Base-by-base conservation (phyloP, 2,113 vertebrate genomes). In the Pteruthius melanotis region DNA sequence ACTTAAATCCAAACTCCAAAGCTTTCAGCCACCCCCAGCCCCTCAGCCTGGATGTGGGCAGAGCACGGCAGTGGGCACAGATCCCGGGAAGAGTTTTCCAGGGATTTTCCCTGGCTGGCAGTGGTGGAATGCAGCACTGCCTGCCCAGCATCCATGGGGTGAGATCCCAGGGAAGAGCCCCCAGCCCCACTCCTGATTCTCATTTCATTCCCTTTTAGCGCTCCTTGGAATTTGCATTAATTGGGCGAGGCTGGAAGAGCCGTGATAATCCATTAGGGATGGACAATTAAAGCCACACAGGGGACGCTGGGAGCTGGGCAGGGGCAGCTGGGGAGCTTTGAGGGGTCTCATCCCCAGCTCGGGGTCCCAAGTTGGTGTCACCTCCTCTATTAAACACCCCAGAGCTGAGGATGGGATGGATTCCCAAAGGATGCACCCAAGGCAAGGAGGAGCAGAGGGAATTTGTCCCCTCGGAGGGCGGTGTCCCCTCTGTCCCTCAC, bases 1-100 rank as follows among this genome's bases (percentile, higher is more conserved):
- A 90, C 93, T 97, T 94, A 93, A 95, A 95, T 95, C 92, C 96
- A 94, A 95, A 91, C 91, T 96, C 94, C 88, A 60, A 93, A 96
- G 65, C 78, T 90, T 93, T 76, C 89, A 87, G 72, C 74, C 82
- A 80, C 89, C 89, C 57, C 26, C 70, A 87, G 13, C 91, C 78
- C 89, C 64, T 76, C 71, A 44, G 80, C 72, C 64, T 75, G 64
- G 65, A 8, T 3, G 66, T 83, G 87, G 77, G 78, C 76, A 90
- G 69, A 39, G 35, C n/a, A 17, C 0, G 0, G 49, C 54, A 61
- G 42, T 0, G 0, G 21, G 27, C 37, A 20, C 82, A n/a, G 50
- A 1, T 53, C 42, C 19, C 1, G 2, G 33, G 27, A 49, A 64
- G 54, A 45, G 11, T 26, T 27, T 54, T 59, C 65, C 1, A 5